Percentiles rank a stretch among this genome's conserved stretches.
These are phyloP conservation scores for Phodopus roborovskii DNA, from an alignment of 2,113 vertebrate species.

Conservation along the genomic window DNA sequence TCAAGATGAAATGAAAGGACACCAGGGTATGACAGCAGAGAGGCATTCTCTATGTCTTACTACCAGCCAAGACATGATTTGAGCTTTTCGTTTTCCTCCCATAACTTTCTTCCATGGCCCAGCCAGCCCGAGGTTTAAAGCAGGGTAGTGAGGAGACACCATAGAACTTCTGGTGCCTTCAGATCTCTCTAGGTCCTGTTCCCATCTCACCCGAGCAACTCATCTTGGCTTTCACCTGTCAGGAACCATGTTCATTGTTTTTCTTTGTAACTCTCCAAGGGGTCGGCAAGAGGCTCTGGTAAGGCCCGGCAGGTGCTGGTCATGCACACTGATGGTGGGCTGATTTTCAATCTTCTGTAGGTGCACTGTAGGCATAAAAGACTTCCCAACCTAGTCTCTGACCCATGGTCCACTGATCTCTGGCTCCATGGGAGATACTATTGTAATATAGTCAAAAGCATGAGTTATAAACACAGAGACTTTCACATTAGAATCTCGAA, in stretches of 20 bases:
- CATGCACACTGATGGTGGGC: fast-evolving
- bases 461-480: background rate
- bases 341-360: background rate
- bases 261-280: background rate
- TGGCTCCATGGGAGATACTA: background rate
- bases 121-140: background rate
- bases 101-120: background rate
- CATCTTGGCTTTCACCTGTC: background rate
- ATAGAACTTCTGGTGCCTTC: background rate
- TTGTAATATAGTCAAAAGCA: background rate
- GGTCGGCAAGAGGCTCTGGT: background rate
- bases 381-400: background rate
- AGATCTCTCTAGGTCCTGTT: background rate
- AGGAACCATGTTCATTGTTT: background rate
- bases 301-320: fast-evolving
- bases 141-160: background rate
- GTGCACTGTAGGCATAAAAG: fast-evolving
- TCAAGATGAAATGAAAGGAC: background rate
- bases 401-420: fast-evolving
- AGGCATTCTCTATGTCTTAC: background rate
- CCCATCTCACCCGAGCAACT: background rate
- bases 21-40: background rate
- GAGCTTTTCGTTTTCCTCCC: background rate
- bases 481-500: background rate
- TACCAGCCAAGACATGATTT: background rate